These are phyloP conservation scores for Eciton burchellii DNA, from an alignment of 1,140 invertebrate genomes.

Conservation along the genomic window DNA sequence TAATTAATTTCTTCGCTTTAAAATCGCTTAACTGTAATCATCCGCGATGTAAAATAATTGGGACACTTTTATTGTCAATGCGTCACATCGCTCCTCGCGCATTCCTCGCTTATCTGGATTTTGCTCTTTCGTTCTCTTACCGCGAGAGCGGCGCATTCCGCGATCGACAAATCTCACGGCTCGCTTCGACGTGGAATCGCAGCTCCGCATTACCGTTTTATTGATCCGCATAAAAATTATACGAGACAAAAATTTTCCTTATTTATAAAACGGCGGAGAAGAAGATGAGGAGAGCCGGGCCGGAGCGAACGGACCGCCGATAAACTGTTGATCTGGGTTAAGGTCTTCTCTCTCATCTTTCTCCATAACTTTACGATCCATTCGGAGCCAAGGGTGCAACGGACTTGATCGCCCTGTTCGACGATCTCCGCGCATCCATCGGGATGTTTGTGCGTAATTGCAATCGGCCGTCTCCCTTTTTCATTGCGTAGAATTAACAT, in stretches of 20 bases:
- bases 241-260: background rate
- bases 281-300: background rate
- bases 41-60: background rate
- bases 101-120: background rate
- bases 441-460: constrained; percentile 32
- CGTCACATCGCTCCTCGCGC: background rate
- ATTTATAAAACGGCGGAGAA: background rate
- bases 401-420: constrained; percentile 22
- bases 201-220: constrained; percentile 11
- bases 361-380: constrained; percentile 55
- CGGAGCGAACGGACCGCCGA: background rate
- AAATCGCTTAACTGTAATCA: background rate
- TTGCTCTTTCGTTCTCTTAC: background rate
- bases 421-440: constrained; percentile 34
- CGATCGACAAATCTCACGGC: background rate
- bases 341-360: constrained; percentile 30
- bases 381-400: background rate
- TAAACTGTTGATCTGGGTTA: constrained; percentile 55
- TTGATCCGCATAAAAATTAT: background rate
- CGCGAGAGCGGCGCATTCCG: background rate
- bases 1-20: constrained; percentile 1
- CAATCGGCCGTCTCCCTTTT: background rate
- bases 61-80: background rate
- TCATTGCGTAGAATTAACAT: constrained; percentile 45
- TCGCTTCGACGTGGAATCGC: background rate